These are phyloP conservation scores for Thymelicus acteon DNA, from an alignment of 2,888 invertebrate species.

Conservation along the genomic window DNA sequence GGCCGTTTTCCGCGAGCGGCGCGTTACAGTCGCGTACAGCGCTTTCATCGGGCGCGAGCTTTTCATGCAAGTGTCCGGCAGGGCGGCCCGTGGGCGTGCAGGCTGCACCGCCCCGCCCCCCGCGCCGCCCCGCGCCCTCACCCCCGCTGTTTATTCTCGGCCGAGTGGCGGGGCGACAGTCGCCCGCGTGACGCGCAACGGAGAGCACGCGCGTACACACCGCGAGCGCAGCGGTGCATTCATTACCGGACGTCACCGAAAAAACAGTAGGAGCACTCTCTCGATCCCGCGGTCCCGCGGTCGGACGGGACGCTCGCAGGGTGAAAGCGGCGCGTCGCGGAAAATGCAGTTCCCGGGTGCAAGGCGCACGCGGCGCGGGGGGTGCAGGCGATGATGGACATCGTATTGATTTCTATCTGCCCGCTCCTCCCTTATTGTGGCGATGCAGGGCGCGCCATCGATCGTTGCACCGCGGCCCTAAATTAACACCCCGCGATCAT, in stretches of 20 bases:
- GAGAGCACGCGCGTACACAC: constrained; percentile 68
- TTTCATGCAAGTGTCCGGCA: constrained; percentile 49
- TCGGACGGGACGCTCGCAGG: constrained; percentile 53
- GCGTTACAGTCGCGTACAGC: constrained; percentile 11
- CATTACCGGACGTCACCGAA: constrained; percentile 65
- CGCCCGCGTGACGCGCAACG: constrained; percentile 80
- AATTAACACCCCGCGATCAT: constrained; percentile 57
- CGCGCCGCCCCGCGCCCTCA: constrained; percentile 55
- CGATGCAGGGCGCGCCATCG: constrained; percentile 81
- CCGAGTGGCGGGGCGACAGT: constrained; percentile 78
- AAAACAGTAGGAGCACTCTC: constrained; percentile 58
- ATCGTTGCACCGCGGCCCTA: constrained; percentile 76
- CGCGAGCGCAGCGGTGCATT: constrained; percentile 73
- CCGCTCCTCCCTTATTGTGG: constrained; percentile 83
- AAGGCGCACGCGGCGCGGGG: constrained; percentile 84
- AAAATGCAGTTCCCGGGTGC: constrained; percentile 82
- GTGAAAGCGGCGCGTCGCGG: constrained; percentile 66
- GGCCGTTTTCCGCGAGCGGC: constrained; percentile 26
- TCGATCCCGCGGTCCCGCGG: constrained; percentile 34
- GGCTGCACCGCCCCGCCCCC: constrained; percentile 64
- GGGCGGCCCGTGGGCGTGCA: constrained; percentile 82
- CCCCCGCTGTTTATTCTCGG: constrained; percentile 81
- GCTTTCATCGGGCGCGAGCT: constrained; percentile 39
- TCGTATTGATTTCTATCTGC: constrained; percentile 85
- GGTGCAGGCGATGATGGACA: constrained; percentile 86